Conservation (phyloP, 2,113 vertebrate genomes). For the Perca flavescens region DNA sequence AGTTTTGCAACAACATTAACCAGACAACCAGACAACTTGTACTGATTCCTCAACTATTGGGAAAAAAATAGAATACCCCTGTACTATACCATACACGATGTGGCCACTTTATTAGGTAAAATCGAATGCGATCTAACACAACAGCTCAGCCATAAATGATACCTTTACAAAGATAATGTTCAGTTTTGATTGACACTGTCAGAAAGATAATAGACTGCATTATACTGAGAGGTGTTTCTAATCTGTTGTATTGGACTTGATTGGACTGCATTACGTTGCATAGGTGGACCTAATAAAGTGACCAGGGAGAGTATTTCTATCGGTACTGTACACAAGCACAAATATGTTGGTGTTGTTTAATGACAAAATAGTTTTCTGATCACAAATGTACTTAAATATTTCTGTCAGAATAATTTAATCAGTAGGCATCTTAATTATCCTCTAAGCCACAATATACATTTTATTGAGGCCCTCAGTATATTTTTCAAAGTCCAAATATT, state of each 20-base stretch:
- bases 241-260: neutral
- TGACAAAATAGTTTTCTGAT: neutral
- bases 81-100: no score
- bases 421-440: neutral
- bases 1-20: neutral
- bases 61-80: neutral
- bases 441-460: neutral
- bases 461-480: neutral
- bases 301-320: neutral
- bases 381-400: neutral
- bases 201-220: neutral
- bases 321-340: neutral
- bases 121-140: neutral
- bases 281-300: neutral
- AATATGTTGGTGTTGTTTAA: conserved; percentile 3
- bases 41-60: neutral
- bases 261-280: neutral
- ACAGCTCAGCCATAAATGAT: neutral
- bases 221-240: neutral
- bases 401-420: neutral
- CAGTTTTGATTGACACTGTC: neutral
- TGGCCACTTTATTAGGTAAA: no score
- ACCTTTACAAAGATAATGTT: neutral
- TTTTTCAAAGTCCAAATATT: neutral
- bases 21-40: neutral